phyloP scores from a whole-genome alignment of 2,888 invertebrate species.

The Neoscelio sp. region DNA sequence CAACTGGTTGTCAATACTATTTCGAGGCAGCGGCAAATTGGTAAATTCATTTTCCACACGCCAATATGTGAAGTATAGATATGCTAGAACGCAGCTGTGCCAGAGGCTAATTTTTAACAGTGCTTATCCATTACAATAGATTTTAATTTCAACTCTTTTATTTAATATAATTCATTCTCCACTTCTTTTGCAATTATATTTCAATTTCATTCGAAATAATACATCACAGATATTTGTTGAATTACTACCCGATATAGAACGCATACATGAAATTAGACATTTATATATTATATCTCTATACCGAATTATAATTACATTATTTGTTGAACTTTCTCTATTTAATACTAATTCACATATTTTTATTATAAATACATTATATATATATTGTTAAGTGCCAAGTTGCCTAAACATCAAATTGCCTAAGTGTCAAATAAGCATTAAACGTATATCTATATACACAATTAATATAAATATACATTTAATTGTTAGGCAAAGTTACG shows the following conservation, averaged over 20 bases:
- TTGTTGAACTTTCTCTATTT: no score
- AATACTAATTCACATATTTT: no score
- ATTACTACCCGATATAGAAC: neutral
- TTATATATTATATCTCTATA: no score
- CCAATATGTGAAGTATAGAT: conserved; percentile 15
- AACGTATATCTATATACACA: no score
- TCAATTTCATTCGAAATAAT: neutral
- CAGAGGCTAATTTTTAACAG: conserved; percentile 9
- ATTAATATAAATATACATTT: no score
- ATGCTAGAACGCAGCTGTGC: neutral
- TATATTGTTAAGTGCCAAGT: no score
- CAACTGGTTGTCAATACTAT: conserved; percentile 23
- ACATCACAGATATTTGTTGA: neutral
- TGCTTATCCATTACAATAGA: conserved; percentile 17
- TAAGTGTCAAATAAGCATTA: no score
- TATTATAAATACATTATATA: no score
- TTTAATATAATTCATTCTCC: neutral
- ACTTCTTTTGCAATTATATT: neutral
- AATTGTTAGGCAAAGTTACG: no score
- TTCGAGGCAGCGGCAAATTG: neutral
- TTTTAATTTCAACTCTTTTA: conserved; percentile 6
- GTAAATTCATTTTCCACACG: conserved; percentile 13
- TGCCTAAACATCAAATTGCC: no score
- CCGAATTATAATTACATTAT: no score
- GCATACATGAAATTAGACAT: neutral